Base-by-base conservation (phyloP, 2,888 invertebrate species). In the Melolontha melolontha region DNA sequence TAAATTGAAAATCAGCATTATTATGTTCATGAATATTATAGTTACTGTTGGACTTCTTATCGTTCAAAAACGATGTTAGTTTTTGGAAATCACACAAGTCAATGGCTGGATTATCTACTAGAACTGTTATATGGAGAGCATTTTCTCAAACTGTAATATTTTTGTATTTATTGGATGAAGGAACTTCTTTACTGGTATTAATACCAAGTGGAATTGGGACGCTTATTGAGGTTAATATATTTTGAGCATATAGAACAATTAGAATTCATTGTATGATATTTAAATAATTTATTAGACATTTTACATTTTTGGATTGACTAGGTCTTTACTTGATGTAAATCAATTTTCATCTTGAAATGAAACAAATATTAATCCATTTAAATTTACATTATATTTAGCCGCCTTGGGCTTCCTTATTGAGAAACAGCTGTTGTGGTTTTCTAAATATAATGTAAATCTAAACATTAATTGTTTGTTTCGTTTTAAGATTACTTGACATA, bases 51-150 rank as follows among this genome's bases (percentile, higher is more conserved):
- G 98, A 99, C 82, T 96, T 98, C 80, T 85, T 99, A 64, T 96
- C 98, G 0, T 97, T 99, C 81, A 99, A 98, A 87, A 98, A 97
- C 82, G 98, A 99, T 78, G 94, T 99, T 0, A 90, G 90, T 65
- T 99, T 98, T 82, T 99, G 99, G 98, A 90, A 92, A 67, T 88
- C 89, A 16, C 91, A 94, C 78, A 89, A 89, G 34, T 92, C 93
- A 0, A 91, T 98, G 84, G 95, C 92, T 44, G 95, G 98, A 0
- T 84, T 99, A 14, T 98, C 98, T 0, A 88, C 92, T 1, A 89
- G 95, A 69, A 94, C 95, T 0, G 92, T 98, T 27, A 80, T 96
- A 41, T 99, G 98, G 98, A 88, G 97, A 64, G 94, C 94, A 1
- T 94, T 98, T 82, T 97, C 97, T 59, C 95, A 96, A 83, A 85